A percentile compares a stretch with the other conserved stretches of the same genome.
These are phyloP conservation scores for Eudasyphora cyanicolor DNA, from an alignment of 2,888 invertebrate genomes.

Conservation along the genomic window DNA sequence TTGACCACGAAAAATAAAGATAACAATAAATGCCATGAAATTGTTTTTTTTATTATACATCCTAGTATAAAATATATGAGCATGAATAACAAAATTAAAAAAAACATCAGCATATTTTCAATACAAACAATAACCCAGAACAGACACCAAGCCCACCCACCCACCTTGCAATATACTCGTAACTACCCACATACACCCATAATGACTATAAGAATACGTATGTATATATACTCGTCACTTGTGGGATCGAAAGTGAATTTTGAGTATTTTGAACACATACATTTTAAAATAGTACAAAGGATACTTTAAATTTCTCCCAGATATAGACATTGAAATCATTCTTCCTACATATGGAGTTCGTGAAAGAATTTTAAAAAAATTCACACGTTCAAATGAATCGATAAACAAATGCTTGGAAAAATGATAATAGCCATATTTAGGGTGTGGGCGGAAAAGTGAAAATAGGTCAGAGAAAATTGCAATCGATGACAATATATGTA, in stretches of 20 bases:
- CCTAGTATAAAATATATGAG: no score
- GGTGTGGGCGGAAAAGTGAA: neutral
- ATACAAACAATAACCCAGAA: constrained; percentile 34
- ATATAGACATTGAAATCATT: neutral
- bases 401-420: no score
- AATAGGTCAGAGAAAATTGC: constrained; percentile 45
- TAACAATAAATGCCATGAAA: no score
- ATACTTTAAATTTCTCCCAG: neutral
- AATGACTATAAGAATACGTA: neutral
- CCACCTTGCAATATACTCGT: constrained; percentile 15
- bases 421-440: no score
- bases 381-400: no score
- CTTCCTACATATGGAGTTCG: no score
- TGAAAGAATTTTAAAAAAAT: no score
- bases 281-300: neutral
- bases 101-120: constrained; percentile 28
- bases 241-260: no score
- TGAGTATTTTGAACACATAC: no score
- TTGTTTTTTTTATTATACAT: no score
- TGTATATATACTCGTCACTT: neutral
- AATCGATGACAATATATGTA: constrained; percentile 12
- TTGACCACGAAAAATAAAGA: no score
- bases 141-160: neutral
- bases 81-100: neutral
- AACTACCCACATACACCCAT: neutral